A percentile compares a stretch with the other conserved stretches of the same genome.
These are phyloP conservation scores for Cremastinae sp. DNA, from an alignment of 2,888 invertebrate genomes.

Conservation along the genomic window DNA sequence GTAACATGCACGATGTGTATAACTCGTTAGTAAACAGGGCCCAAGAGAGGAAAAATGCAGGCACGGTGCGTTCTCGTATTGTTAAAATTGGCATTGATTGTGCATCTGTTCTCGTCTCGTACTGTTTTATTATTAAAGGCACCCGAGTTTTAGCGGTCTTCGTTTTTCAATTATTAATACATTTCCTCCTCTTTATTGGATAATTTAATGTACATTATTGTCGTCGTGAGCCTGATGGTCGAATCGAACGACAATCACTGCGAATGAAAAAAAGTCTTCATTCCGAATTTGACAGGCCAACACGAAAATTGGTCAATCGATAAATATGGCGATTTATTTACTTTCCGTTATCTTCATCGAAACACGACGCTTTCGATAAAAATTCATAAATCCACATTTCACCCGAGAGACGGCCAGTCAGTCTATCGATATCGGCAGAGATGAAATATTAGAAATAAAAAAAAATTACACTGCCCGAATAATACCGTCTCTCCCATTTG, in stretches of 20 bases:
- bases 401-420: slow-evolving; percentile 69
- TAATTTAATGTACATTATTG: slow-evolving; percentile 48
- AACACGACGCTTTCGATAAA: slow-evolving; percentile 22
- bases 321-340: slow-evolving; percentile 62
- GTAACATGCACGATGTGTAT: slow-evolving; percentile 42
- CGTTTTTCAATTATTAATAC: slow-evolving; percentile 28
- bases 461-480: slow-evolving; percentile 51
- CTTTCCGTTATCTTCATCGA: background rate
- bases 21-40: background rate
- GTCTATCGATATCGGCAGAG: slow-evolving; percentile 70
- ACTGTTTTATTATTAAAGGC: slow-evolving; percentile 65
- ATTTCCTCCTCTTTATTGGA: slow-evolving; percentile 29
- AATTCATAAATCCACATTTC: slow-evolving; percentile 32
- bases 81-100: slow-evolving; percentile 49
- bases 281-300: slow-evolving; percentile 37
- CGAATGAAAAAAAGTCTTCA: background rate
- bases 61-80: slow-evolving; percentile 42
- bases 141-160: slow-evolving; percentile 62
- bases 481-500: slow-evolving; percentile 29
- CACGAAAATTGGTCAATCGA: slow-evolving; percentile 55
- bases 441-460: slow-evolving; percentile 18
- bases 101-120: slow-evolving; percentile 50
- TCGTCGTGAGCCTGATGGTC: slow-evolving; percentile 37
- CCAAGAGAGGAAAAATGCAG: slow-evolving; percentile 23
- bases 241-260: slow-evolving; percentile 13